Evolutionary conservation across 2,113 vertebrate genomes (phyloP), one percentile per base, ranked within the genome.

Genomic region (Trochalopteron elliotii): DNA sequence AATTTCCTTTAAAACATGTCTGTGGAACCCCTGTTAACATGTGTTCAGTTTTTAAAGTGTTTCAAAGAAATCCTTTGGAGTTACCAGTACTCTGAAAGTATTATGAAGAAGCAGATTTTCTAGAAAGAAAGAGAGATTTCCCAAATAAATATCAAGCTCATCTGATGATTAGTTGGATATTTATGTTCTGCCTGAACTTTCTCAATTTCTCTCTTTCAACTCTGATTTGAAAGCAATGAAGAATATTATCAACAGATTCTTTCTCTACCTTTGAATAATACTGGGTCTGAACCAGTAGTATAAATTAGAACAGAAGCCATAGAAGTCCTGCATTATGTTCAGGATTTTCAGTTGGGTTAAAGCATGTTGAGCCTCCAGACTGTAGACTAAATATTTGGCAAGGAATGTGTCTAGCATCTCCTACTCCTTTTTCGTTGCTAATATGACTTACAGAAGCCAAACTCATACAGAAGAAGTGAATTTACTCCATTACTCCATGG

Each of bases 311-410:
- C 60, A 87, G 91, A 91, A 93, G 57, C 44, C 31, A 37, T 65
- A 64, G 28, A 87, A 93, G 60, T 91, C 79, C 68, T 95, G 44
- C 79, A 96, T 86, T 93, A 94, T 94, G 71, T 77, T 33, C 83
- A 92, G 42, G 59, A 88, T 91, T 95, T 96, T 96, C 67, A 74
- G 47, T 74, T 77, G 75, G 64, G 71, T 91, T 94, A 91, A 80
- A 90, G 33, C 71, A 90, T 44, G 70, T 70, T 86, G 75, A 93
- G 67, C 44, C 40, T 94, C 82, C 90, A 96, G 90, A 96, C 37
- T 96, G 75, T 53, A 90, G 86, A 64, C 37, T 27, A 80, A 85
- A 83, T 2, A 0, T 79, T 91, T 95, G 91, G 90, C 71, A 94
- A 94, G 61, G 44, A 81, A 12, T 16, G 9, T 75, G 83, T 92